Percentiles rank a stretch among this genome's conserved stretches.
Conservation (phyloP, 1,140 invertebrate species). For the Drosophila azteca region DNA sequence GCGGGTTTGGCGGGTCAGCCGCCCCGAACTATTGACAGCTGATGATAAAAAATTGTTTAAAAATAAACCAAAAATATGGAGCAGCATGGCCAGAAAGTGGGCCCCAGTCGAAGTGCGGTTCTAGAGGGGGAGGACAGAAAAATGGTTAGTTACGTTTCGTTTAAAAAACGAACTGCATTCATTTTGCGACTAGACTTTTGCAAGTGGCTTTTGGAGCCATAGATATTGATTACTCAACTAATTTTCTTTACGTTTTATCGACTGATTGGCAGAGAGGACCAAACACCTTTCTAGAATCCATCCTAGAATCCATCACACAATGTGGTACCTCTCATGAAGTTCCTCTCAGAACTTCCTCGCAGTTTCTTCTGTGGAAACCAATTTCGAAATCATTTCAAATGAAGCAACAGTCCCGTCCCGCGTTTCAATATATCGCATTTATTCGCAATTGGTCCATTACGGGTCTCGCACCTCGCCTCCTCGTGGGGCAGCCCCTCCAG, state of each 20-base stretch:
- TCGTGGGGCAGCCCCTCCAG: neutral
- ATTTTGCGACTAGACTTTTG: conserved; percentile 11
- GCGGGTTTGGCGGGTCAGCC: conserved; percentile 51
- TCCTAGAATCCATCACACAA: too few species aligned
- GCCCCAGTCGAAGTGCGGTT: neutral
- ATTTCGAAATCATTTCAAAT: too few species aligned
- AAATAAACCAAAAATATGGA: conserved; percentile 53
- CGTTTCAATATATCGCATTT: neutral
- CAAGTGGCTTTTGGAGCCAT: neutral
- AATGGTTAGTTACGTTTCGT: conserved; percentile 9
- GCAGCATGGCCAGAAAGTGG: conserved; percentile 5
- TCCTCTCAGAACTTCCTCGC: too few species aligned
- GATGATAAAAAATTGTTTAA: conserved; percentile 79
- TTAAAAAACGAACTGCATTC: conserved; percentile 7
- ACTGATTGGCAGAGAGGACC: too few species aligned
- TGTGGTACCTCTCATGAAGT: too few species aligned
- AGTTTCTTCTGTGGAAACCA: too few species aligned
- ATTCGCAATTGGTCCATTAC: neutral
- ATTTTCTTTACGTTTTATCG: too few species aligned
- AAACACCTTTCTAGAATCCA: too few species aligned
- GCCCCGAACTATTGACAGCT: conserved; percentile 78
- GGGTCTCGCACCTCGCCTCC: neutral
- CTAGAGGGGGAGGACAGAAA: neutral
- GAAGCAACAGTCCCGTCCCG: too few species aligned
- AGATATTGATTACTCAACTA: neutral